Evolutionary conservation across 1,140 invertebrate species (phyloP).

Genomic region (Diachasmimorpha longicaudata): DNA sequence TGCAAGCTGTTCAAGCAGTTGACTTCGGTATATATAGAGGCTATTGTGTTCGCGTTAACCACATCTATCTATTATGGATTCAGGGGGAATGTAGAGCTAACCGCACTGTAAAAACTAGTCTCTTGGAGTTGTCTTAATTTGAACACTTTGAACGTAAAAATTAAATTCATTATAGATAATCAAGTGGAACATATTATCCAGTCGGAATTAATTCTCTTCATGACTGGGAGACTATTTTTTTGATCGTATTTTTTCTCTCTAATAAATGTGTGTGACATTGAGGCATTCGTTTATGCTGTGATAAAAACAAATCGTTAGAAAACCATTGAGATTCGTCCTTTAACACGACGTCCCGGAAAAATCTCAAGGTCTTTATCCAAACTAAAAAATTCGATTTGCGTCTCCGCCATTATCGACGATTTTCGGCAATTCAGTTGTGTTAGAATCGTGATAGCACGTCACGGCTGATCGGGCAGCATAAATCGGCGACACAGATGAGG

Average conservation of each 20-base stretch:
- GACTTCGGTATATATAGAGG: neutral
- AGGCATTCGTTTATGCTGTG: no score
- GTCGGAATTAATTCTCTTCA: no score
- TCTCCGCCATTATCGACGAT: conserved; percentile 1
- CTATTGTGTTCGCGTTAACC: neutral
- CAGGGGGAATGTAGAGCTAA: neutral
- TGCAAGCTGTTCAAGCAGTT: conserved; percentile 17
- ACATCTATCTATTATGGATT: neutral
- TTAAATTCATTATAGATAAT: no score
- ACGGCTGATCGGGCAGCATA: neutral
- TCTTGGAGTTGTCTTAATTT: no score
- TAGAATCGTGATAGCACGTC: neutral
- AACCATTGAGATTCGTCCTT: no score
- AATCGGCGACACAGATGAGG: conserved; percentile 11
- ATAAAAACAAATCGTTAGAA: no score
- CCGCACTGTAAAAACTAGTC: no score
- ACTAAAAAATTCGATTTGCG: neutral
- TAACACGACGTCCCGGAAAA: neutral
- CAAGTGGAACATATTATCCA: no score
- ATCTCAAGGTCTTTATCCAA: neutral
- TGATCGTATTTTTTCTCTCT: no score
- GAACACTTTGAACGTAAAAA: no score
- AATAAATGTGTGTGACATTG: no score
- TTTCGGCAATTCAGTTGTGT: neutral
- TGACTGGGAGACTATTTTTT: no score